Conservation (phyloP, 2,888 invertebrate genomes). For the Exocentrus adspersus region DNA sequence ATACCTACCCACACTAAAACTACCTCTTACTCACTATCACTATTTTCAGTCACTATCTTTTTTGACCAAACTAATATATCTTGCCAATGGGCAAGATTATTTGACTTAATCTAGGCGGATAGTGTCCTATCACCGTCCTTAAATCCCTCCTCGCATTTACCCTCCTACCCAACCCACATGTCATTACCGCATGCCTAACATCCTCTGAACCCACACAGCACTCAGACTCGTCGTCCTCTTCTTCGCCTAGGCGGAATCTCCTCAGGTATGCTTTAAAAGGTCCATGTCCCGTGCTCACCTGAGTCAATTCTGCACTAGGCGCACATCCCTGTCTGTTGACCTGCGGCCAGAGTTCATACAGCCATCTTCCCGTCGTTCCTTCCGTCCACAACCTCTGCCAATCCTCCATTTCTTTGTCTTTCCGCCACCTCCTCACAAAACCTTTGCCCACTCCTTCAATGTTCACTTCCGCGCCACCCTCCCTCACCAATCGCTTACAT, state of each 20-base stretch:
- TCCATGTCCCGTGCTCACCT: background rate
- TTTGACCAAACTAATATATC: too few relatives aligned
- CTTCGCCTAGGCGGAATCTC: too few relatives aligned
- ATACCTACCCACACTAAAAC: too few relatives aligned
- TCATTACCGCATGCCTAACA: background rate
- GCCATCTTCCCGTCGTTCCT: background rate
- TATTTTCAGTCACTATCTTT: too few relatives aligned
- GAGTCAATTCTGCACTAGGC: background rate
- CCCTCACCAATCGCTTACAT: background rate
- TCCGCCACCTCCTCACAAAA: background rate
- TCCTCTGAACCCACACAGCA: background rate
- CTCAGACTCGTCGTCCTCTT: background rate
- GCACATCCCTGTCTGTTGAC: background rate
- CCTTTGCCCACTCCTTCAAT: background rate
- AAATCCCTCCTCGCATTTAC: background rate
- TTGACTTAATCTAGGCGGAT: too few relatives aligned
- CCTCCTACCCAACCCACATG: background rate
- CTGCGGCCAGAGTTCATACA: background rate
- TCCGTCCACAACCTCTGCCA: background rate
- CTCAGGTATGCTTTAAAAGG: background rate
- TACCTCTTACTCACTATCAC: too few relatives aligned
- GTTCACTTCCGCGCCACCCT: background rate
- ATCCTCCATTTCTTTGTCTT: background rate
- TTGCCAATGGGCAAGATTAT: too few relatives aligned
- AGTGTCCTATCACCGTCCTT: too few relatives aligned